phyloP scores from a whole-genome alignment of 2,113 vertebrate species.

The Plecturocebus donacophilus region DNA sequence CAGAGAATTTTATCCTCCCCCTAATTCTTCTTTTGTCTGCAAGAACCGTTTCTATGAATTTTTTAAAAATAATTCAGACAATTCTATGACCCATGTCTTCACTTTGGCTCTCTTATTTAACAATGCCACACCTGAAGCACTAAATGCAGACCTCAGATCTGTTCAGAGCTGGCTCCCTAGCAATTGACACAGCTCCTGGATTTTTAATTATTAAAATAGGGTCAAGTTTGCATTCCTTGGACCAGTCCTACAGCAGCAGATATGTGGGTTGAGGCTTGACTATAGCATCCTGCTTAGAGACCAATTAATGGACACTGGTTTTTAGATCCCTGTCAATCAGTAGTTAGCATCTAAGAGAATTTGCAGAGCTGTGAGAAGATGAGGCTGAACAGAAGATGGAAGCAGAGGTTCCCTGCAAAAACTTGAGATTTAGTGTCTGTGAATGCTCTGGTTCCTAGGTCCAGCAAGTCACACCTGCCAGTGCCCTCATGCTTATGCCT shows the following conservation, averaged over 20 bases:
- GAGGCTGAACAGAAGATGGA: neutral
- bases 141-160: neutral
- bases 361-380: neutral
- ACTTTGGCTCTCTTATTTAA: neutral
- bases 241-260: neutral
- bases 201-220: neutral
- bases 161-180: neutral
- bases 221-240: neutral
- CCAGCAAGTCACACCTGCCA: neutral
- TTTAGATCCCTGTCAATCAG: neutral
- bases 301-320: neutral
- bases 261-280: neutral
- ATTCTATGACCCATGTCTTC: neutral
- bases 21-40: neutral
- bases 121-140: neutral
- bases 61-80: neutral
- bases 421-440: neutral
- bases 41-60: neutral
- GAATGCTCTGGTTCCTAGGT: neutral
- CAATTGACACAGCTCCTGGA: neutral
- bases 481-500: neutral
- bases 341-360: neutral
- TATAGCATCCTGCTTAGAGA: neutral
- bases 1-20: neutral
- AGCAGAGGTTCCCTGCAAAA: neutral